A percentile compares a stretch with the other conserved stretches of the same genome.
Conservation (phyloP, 1,140 invertebrate species). For the Chironomus tepperi region DNA sequence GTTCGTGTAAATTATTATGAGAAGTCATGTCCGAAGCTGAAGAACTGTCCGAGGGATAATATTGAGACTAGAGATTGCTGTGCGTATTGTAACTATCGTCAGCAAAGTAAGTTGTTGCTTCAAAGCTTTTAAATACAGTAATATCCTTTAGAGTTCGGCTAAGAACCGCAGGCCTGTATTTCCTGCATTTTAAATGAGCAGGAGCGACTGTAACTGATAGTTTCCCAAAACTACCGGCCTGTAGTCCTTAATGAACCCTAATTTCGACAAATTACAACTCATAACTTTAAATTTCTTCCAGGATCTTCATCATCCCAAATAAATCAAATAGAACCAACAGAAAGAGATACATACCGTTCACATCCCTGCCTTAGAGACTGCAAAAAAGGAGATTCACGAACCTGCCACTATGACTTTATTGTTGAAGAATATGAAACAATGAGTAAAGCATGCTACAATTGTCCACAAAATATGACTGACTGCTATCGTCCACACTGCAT, state of each 20-base stretch:
- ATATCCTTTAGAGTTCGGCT: too few relatives aligned
- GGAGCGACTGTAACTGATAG: too few relatives aligned
- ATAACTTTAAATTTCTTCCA: conserved; percentile 24
- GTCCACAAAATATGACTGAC: conserved; percentile 65
- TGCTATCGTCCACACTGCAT: conserved; percentile 72
- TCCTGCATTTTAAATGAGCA: too few relatives aligned
- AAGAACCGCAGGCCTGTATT: too few relatives aligned
- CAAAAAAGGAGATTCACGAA: conserved; percentile 30
- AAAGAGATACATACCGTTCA: conserved; percentile 28
- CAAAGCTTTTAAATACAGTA: too few relatives aligned
- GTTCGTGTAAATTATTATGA: conserved; percentile 33
- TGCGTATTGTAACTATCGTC: conserved; percentile 29
- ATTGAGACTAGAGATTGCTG: conserved; percentile 34
- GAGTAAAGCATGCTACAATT: conserved; percentile 80
- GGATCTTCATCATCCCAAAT: conserved; percentile 22
- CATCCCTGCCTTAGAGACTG: conserved; percentile 37
- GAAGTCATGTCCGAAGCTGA: conserved; percentile 32
- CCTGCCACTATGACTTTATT: conserved; percentile 36
- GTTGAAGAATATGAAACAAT: conserved; percentile 70
- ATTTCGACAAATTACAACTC: too few relatives aligned
- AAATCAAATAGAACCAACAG: conserved; percentile 30
- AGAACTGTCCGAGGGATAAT: conserved; percentile 32
- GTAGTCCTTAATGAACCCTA: too few relatives aligned
- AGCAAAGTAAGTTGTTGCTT: background rate
- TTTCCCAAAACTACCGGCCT: too few relatives aligned